A percentile compares a stretch with the other conserved stretches of the same genome.
phyloP scores from a whole-genome alignment of 2,113 vertebrate species.

The Manacus vitellinus region DNA sequence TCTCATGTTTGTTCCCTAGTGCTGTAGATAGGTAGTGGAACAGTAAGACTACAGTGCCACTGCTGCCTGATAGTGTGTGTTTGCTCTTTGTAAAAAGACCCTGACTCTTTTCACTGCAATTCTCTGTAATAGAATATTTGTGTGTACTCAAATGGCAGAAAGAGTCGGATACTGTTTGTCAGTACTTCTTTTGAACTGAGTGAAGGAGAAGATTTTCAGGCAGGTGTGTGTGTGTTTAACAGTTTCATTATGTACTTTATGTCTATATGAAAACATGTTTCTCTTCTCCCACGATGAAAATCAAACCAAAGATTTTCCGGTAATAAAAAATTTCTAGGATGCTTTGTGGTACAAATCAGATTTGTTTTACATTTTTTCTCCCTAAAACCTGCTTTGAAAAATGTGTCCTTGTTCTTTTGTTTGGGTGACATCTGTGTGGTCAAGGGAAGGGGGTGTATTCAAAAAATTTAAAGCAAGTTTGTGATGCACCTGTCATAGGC shows the following conservation, averaged over 20 bases:
- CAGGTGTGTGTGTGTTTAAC: background rate
- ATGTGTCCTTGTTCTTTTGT: background rate
- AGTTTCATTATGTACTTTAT: background rate
- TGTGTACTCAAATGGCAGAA: background rate
- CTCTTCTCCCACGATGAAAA: background rate
- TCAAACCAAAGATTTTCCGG: background rate
- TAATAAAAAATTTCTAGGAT: slow-evolving; percentile 2
- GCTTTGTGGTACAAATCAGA: background rate
- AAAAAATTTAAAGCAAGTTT: background rate
- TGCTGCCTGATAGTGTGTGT: background rate
- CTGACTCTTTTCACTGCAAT: background rate
- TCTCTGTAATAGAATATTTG: background rate
- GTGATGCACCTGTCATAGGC: background rate
- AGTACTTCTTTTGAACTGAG: background rate
- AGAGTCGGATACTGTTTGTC: background rate
- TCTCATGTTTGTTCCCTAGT: background rate
- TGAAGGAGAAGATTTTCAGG: background rate
- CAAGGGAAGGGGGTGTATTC: background rate
- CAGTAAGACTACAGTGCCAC: background rate
- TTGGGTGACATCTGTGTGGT: background rate
- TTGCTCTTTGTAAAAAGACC: background rate
- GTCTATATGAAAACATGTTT: background rate
- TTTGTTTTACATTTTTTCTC: background rate
- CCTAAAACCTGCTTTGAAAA: background rate
- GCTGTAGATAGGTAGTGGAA: background rate